Evolutionary conservation across 2,888 invertebrate species (phyloP), one percentile per base, ranked within the genome.

Genomic region (Pandemis heparana): DNA sequence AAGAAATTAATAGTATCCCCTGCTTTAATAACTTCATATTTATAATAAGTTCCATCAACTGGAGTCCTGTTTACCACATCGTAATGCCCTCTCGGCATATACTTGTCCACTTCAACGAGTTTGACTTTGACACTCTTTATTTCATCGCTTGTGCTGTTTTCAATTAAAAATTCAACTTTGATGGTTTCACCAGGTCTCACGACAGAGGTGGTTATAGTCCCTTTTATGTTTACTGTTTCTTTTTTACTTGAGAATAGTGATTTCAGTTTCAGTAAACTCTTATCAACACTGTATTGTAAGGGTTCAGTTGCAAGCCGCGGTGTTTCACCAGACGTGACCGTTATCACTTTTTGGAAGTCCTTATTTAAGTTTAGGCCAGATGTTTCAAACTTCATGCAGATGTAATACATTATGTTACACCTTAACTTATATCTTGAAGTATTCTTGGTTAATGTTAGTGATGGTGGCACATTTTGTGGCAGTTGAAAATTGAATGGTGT

Each of bases 311-410:
- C 56, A 14, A 75, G 23, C 53, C 18, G n/a, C 12, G 75, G 46
- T 10, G 23, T 72, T 6, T 32, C 51, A 8, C 53, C 59, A 38
- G 72, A 65, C 41, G 41, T 53, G 1, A 75, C 75, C 18, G 10
- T 69, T 18, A 75, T 46, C n/a, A 65, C 75, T 1, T 65, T 75
- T 43, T 65, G 72, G 23, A 65, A 72, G 23, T 60, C 72, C 43
- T 72, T 72, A 5, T 10, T 61, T n/a, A 69, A 60, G 43, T 60
- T 72, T 0, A 65, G 2, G 41, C 75, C 75, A 0, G 75, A 69
- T 16, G 62, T 74, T 38, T 74, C 67, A 53, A 76, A 76, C 43
- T 76, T 76, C 43, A 76, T 76, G 32, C 74, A 59, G 48, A 73
- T 63, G 32, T 73, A 73, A 9, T 73, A 73, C 5, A 63, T 68